Evolutionary conservation across 2,888 invertebrate genomes (phyloP).

Genomic region (Lasioglossum calceatum): DNA sequence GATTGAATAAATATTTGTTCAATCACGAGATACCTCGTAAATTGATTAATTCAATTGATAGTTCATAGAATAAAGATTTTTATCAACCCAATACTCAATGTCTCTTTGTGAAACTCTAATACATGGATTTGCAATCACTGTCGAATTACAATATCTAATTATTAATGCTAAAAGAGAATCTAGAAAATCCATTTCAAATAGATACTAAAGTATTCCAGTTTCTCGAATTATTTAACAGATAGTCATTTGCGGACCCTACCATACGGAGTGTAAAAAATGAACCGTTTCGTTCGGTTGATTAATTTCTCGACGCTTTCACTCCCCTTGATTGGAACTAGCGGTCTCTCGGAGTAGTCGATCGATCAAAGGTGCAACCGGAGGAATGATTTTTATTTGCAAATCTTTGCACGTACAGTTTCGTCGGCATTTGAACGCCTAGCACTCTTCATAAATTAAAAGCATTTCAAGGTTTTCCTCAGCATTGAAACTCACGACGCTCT

Average conservation of each 20-base stretch:
- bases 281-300: slow-evolving; percentile 3
- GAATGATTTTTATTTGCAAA: not conserved
- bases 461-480: not conserved
- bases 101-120: too few species aligned
- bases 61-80: not conserved
- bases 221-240: not conserved
- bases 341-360: not conserved
- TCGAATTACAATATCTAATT: too few species aligned
- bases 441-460: not conserved
- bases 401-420: not conserved
- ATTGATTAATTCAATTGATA: not conserved
- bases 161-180: not conserved
- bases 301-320: slow-evolving; percentile 7
- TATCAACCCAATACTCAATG: not conserved
- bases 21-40: not conserved
- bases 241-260: not conserved
- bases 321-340: not conserved
- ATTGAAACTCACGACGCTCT: not conserved
- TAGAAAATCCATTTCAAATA: not conserved
- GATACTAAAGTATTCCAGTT: not conserved
- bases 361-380: not conserved
- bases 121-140: too few species aligned
- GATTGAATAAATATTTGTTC: not conserved
- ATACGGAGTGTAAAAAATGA: not conserved
- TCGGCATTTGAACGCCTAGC: not conserved